phyloP scores from a whole-genome alignment of 2,113 vertebrate species.

The Ochotona princeps region DNA sequence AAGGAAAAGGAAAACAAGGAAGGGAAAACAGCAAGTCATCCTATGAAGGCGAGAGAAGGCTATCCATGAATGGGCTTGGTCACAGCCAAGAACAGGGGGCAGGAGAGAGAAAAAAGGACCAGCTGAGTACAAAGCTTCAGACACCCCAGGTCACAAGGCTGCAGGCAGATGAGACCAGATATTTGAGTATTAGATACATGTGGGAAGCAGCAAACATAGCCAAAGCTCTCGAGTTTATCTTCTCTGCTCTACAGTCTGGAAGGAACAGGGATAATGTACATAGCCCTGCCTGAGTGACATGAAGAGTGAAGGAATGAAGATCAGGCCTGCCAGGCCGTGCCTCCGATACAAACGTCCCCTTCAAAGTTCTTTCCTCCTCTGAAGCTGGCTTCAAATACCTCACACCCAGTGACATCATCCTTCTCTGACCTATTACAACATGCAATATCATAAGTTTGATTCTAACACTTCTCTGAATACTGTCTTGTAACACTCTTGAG shows the following conservation, averaged over 20 bases:
- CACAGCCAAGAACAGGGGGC: neutral
- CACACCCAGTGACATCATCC: no score
- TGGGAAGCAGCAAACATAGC: neutral
- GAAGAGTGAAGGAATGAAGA: neutral
- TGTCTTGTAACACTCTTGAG: neutral
- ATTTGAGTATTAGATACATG: neutral
- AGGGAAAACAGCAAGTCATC: constrained; percentile 49
- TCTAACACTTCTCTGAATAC: neutral
- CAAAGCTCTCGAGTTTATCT: neutral
- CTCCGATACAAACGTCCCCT: neutral
- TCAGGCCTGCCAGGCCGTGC: neutral
- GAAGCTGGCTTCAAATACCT: neutral
- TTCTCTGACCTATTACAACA: neutral
- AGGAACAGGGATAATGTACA: neutral
- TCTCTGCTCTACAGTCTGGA: neutral
- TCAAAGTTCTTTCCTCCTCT: neutral
- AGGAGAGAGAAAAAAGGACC: neutral
- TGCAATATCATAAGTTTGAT: neutral
- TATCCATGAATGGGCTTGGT: neutral
- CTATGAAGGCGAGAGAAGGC: constrained; percentile 28
- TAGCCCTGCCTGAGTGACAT: fast-evolving
- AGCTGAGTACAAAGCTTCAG: neutral
- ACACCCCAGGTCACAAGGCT: neutral
- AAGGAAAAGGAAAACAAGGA: constrained; percentile 60
- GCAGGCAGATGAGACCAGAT: neutral